Evolutionary conservation across 2,888 invertebrate genomes (phyloP), one percentile per base, ranked within the genome.

Genomic region (Calliopum simillimum): DNA sequence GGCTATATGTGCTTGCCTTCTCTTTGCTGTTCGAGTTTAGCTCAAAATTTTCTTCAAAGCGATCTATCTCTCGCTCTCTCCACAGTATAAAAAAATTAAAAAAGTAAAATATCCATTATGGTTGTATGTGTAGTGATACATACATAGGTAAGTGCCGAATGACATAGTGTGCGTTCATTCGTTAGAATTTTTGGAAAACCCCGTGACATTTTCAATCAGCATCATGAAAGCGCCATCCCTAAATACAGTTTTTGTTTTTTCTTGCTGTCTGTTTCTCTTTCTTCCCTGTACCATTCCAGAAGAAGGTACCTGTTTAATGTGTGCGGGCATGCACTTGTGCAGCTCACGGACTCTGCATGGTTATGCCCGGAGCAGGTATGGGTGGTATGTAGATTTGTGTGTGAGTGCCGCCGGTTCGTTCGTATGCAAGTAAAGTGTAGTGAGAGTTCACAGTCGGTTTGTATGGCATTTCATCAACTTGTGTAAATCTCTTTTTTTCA

Each of bases 151-250:
- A 8, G 33, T 49, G 41, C 41, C 3, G 23, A 6, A 33, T 67
- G 65, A 41, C 49, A 58, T 19, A 33, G 59, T 47, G 12, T 46
- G 69, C 47, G 64, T 71, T 71, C 58, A 75, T 73, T 73, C 71
- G 71, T 73, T 73, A 68, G 72, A 68, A 58, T 68, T 44, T 70
- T 69, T 19, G 71, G 64, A 73, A 74, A 72, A 72, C 71, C 71
- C 69, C 69, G 68, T 73, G 33, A 53, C 43, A 70, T 68, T 68
- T 70, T 71, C 71, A 72, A 68, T 74, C 63, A 64, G 67, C 63
- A 23, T 25, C 64, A 46, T 25, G 41, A 53, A 41, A 49, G 19
- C 55, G 46, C 56, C 55, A 71, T 58, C 70, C 66, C 73, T 67
- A 58, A 56, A 53, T 67, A 59, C n/a, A n/a, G n/a, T n/a, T n/a